Evolutionary conservation across 2,113 vertebrate genomes (phyloP).

Genomic region (Meles meles): DNA sequence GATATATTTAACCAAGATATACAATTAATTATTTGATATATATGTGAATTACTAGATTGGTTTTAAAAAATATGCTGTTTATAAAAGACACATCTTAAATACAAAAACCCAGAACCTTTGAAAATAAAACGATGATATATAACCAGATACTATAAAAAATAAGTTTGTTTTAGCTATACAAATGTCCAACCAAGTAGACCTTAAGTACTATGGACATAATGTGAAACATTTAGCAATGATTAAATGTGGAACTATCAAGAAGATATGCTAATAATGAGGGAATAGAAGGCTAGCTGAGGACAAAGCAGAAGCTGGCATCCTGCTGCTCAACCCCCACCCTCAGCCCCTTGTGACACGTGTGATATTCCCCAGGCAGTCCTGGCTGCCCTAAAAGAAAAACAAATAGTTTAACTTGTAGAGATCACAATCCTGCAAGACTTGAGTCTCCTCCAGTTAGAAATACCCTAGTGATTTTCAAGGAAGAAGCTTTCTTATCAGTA

Average conservation of each 20-base stretch:
- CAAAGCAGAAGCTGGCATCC: too few species aligned
- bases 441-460: too few species aligned
- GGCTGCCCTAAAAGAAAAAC: too few species aligned
- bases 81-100: background rate
- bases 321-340: too few species aligned
- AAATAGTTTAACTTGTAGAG: too few species aligned
- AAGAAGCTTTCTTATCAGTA: too few species aligned
- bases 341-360: too few species aligned
- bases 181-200: background rate
- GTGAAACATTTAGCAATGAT: background rate
- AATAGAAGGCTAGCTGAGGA: too few species aligned
- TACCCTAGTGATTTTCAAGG: too few species aligned
- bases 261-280: background rate
- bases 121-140: background rate
- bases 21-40: background rate
- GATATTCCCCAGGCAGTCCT: too few species aligned
- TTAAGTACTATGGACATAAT: background rate
- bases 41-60: background rate
- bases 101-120: background rate
- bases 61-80: background rate
- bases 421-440: too few species aligned
- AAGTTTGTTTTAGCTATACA: background rate
- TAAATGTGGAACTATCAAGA: background rate
- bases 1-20: background rate
- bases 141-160: background rate